Percentiles rank a stretch among this genome's conserved stretches.
phyloP scores from a whole-genome alignment of 2,888 invertebrate species.

The Cosmopolites sordidus region DNA sequence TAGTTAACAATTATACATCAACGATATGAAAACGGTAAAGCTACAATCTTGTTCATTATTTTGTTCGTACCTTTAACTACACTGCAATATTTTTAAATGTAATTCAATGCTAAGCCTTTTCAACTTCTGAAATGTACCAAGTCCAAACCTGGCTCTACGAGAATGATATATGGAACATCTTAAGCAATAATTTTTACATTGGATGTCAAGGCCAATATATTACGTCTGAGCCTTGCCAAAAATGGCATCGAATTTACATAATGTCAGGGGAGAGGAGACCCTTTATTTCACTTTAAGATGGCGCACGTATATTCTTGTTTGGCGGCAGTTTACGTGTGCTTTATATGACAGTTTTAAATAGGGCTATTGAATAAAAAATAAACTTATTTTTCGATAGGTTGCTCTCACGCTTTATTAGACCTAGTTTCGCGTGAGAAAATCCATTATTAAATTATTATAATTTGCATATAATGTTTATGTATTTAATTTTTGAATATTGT shows the following conservation, averaged over 20 bases:
- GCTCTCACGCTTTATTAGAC: no score
- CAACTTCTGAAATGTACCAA: constrained; percentile 1
- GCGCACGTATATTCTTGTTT: constrained; percentile 1
- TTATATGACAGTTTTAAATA: neutral
- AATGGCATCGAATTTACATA: constrained; percentile 22
- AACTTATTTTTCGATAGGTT: no score
- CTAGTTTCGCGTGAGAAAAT: no score
- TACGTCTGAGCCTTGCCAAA: constrained; percentile 22
- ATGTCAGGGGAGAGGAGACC: constrained; percentile 10
- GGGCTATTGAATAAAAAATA: neutral
- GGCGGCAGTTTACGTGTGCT: neutral
- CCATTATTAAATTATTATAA: no score
- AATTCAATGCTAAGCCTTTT: no score
- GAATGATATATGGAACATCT: constrained; percentile 18
- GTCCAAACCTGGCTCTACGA: constrained; percentile 3
- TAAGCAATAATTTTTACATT: constrained; percentile 24
- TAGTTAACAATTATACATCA: no score
- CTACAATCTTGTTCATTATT: no score
- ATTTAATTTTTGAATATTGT: no score
- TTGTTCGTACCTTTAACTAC: no score
- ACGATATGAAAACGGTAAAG: no score
- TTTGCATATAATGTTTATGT: no score
- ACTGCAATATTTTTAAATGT: no score
- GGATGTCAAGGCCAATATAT: constrained; percentile 25
- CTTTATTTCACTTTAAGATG: constrained; percentile 18